phyloP scores from a whole-genome alignment of 2,113 vertebrate species.

The Garra rufa region DNA sequence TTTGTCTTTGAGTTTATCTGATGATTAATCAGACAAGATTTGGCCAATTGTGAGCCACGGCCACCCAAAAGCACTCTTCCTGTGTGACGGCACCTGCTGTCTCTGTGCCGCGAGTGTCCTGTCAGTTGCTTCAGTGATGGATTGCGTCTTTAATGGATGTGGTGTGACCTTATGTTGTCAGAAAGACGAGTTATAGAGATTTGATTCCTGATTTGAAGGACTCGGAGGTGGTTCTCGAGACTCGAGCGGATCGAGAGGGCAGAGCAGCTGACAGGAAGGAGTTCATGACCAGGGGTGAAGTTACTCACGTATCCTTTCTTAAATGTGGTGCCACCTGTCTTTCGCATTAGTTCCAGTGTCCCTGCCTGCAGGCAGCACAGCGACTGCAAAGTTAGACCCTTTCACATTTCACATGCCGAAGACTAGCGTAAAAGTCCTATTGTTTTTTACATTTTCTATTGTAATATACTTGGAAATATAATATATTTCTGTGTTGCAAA shows the following conservation, averaged over 20 bases:
- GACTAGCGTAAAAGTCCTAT: not conserved
- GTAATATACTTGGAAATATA: too few species aligned
- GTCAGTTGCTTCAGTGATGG: slow-evolving; percentile 2
- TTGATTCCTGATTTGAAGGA: slow-evolving; percentile 26
- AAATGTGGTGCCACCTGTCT: slow-evolving; percentile 36
- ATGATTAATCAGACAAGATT: not conserved
- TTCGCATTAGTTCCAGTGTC: slow-evolving; percentile 34
- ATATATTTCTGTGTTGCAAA: too few species aligned
- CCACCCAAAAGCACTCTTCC: slow-evolving; percentile 12
- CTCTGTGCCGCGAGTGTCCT: not conserved
- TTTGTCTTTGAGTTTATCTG: not conserved
- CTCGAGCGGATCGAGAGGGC: not conserved
- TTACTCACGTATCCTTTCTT: slow-evolving; percentile 21
- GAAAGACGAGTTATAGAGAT: slow-evolving; percentile 11
- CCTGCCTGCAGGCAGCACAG: not conserved
- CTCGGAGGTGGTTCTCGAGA: not conserved
- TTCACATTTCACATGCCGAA: not conserved
- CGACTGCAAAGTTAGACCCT: not conserved
- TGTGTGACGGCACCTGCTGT: slow-evolving; percentile 23
- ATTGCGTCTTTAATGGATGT: slow-evolving; percentile 33
- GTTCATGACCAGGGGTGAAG: slow-evolving; percentile 23
- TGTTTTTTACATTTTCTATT: too few species aligned
- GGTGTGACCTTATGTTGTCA: slow-evolving; percentile 28
- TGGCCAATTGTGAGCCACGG: not conserved
- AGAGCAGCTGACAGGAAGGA: slow-evolving; percentile 44